Base-by-base conservation (phyloP, 2,888 invertebrate genomes). In the Protonemura montana region DNA sequence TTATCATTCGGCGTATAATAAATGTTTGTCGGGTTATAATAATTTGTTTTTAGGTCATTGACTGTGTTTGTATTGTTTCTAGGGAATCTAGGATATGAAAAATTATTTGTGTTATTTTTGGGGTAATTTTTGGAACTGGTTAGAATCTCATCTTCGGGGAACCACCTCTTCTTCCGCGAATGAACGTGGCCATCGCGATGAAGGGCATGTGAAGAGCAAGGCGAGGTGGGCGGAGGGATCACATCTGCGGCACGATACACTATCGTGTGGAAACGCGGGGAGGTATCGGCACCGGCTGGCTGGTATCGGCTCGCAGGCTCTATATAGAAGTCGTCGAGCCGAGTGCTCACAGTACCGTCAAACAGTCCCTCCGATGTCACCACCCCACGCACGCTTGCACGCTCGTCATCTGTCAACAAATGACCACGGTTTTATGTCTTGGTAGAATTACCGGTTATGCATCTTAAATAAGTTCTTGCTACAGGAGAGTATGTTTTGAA, bases 331-430 rank as follows among this genome's bases (percentile, higher is more conserved):
- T 97, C 96, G 90, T 96, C 96, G 85, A 94, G 92, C 87, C 93
- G 92, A 85, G 97, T 96, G 91, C 94, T 94, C 90, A 98, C 95
- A 86, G 96, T 96, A 86, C 98, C 98, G 91, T 98, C 98, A 91
- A 98, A 97, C 87, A 97, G 93, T 87, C 98, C 98, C 87, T 97
- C 96, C 87, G 94, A 93, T 87, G 97, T 97, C 89, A 98, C 94
- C 89, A 98, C 93, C 77, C 98, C 98, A 90, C 97, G 95, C 86
- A 98, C 97, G 88, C 94, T 92, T 21, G 97, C 95, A 84, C 93
- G 93, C 88, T 97, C 96, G 89, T 97, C 97, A 92, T 95, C 97
- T 97, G 35, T n/a, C n/a, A n/a, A n/a, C n/a, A n/a, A n/a, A 35
- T 93, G 6, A 13, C 3, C 77, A 77, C 3, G 26, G 25, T 77